phyloP scores from a whole-genome alignment of 2,113 vertebrate species.

The Oenanthe melanoleuca region DNA sequence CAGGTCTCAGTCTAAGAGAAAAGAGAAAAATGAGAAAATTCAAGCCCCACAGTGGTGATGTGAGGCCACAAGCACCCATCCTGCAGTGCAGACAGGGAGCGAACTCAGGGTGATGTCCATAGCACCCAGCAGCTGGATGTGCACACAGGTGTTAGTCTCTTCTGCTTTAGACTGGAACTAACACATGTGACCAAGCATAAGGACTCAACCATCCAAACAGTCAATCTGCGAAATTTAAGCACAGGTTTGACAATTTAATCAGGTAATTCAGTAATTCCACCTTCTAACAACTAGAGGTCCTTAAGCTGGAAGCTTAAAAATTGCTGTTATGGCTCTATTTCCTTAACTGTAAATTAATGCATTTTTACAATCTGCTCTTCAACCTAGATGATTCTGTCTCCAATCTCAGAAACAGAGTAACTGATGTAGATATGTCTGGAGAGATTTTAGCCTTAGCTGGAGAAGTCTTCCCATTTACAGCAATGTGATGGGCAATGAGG shows the following conservation, averaged over 20 bases:
- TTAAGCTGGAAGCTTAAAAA: background rate
- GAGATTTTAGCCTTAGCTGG: background rate
- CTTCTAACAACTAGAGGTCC: background rate
- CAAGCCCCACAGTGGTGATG: fast-evolving
- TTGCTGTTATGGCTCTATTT: background rate
- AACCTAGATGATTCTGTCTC: background rate
- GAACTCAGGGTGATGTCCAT: fast-evolving
- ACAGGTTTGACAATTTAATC: background rate
- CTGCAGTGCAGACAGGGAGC: fast-evolving
- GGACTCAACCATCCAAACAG: background rate
- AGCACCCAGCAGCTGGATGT: background rate
- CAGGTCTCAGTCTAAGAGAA: background rate
- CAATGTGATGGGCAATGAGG: background rate
- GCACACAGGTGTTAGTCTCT: background rate
- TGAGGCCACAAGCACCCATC: fast-evolving
- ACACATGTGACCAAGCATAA: background rate
- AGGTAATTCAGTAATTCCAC: background rate
- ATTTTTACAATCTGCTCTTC: background rate
- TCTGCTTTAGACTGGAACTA: background rate
- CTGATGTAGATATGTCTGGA: background rate
- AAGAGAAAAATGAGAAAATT: background rate
- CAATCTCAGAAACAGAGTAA: background rate
- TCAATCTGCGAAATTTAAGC: background rate
- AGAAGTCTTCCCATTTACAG: background rate
- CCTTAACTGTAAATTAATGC: background rate